Evolutionary conservation across 2,797 vertebrate species (phyloP).

Genomic region (Babyrousa celebensis): DNA sequence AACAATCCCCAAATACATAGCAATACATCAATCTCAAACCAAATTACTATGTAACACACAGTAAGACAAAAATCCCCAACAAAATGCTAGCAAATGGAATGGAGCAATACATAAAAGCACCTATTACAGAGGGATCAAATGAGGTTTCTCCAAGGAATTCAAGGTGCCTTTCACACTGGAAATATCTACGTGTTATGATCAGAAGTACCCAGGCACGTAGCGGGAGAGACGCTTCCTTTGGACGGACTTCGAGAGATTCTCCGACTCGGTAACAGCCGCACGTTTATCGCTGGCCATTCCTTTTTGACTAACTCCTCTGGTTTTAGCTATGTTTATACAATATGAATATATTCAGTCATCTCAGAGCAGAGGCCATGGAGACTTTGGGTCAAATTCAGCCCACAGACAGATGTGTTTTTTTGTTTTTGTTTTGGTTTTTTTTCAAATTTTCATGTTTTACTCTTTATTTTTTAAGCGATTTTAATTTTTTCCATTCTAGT

Average conservation of each 20-base stretch:
- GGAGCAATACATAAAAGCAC: neutral
- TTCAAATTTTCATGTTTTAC: too few species aligned
- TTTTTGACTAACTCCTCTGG: neutral
- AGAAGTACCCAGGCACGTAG: neutral
- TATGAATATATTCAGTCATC: neutral
- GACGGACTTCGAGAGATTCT: neutral
- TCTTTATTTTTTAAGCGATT: too few species aligned
- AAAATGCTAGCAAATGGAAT: constrained; percentile 1
- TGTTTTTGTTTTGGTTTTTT: too few species aligned
- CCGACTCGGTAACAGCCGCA: neutral
- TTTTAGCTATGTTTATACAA: neutral
- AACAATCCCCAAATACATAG: too few species aligned
- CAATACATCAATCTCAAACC: too few species aligned
- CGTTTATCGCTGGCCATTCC: neutral
- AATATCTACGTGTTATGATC: neutral
- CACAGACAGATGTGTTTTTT: neutral
- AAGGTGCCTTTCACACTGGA: neutral
- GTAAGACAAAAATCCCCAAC: neutral
- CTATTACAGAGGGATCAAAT: neutral
- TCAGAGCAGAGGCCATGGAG: constrained; percentile 15
- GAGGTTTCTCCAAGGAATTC: neutral
- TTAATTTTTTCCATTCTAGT: too few species aligned
- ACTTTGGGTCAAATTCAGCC: neutral
- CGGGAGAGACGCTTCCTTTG: neutral
- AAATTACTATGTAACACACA: too few species aligned